Evolutionary conservation across 2,888 invertebrate genomes (phyloP).

Genomic region (Drosophila pseudotakahashii): DNA sequence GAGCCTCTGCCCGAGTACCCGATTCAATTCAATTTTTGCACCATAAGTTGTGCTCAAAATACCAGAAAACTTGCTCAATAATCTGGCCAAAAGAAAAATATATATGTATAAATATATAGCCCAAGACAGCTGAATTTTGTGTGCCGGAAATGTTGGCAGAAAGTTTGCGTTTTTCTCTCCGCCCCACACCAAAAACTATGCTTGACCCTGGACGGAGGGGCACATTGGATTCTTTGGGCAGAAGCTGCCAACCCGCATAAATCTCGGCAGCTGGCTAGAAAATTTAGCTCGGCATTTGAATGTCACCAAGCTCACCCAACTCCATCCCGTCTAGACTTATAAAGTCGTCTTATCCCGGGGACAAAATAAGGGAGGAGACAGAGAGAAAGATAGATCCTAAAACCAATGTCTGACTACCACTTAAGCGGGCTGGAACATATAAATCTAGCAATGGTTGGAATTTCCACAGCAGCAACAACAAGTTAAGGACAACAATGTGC

Average conservation of each 20-base stretch:
- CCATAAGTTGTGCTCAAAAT: slow-evolving; percentile 78
- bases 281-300: slow-evolving; percentile 63
- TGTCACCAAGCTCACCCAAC: slow-evolving; percentile 57
- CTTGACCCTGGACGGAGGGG: slow-evolving; percentile 54
- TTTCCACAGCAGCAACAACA: slow-evolving; percentile 50
- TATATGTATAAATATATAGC: slow-evolving; percentile 56
- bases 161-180: slow-evolving; percentile 51
- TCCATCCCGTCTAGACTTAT: slow-evolving; percentile 68
- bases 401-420: slow-evolving; percentile 78
- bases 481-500: slow-evolving; percentile 65
- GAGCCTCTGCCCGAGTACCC: slow-evolving; percentile 44
- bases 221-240: slow-evolving; percentile 19
- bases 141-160: slow-evolving; percentile 67
- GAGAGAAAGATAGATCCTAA: slow-evolving; percentile 39
- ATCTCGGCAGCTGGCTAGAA: slow-evolving; percentile 54
- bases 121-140: slow-evolving; percentile 44
- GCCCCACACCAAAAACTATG: slow-evolving; percentile 51
- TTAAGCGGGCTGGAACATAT: slow-evolving; percentile 75
- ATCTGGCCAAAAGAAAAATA: slow-evolving; percentile 62
- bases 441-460: slow-evolving; percentile 74
- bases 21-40: slow-evolving; percentile 70
- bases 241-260: slow-evolving; percentile 56
- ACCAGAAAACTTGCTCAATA: slow-evolving; percentile 73
- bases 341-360: slow-evolving; percentile 62
- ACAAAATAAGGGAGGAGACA: slow-evolving; percentile 12